Evolutionary conservation across 2,113 vertebrate species (phyloP), one percentile per base, ranked within the genome.

Genomic region (Corythaixoides concolor): DNA sequence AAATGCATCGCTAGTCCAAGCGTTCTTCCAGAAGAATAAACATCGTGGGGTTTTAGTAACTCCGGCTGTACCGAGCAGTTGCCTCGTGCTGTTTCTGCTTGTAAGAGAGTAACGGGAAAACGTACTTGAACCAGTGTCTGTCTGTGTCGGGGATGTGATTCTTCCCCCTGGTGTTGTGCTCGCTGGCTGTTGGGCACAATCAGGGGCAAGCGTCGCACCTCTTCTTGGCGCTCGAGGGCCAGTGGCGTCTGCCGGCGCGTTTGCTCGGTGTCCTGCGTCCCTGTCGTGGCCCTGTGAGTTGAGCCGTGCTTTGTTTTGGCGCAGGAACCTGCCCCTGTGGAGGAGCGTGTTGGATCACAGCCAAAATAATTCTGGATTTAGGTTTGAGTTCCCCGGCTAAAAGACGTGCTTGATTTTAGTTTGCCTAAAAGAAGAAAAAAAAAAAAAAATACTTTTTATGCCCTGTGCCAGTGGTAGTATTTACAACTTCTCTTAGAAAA

Each of bases 61-160:
- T 37, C 33, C 4, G 81, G 33, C 55, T 6, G n/a, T 33, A 3
- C 5, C 28, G 50, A 20, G 69, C 33, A 2, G 2, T 33, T 43
- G 41, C 23, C 27, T 14, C 18, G 14, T 5, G 79, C 22, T 9
- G 22, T 18, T 16, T 16, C 26, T 24, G 56, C 47, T 21, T 39
- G 49, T 6, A 2, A 10, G 43, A 21, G 30, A 39, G 62, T 2
- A 1, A 58, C 33, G 41, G 72, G 53, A 60, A 27, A 24, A 56
- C 7, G 2, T 7, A 5, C 39, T 39, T 30, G 28, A 69, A 32
- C 14, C 9, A 5, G 41, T 15, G 41, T 75, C 4, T 28, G 1
- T 28, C 1, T 5, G 0, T 27, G 0, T 2, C 4, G 14, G 24
- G 45, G 15, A 2, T 30, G 1, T 19, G 1, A 5, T 1, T 37